These are phyloP conservation scores for Aptenodytes forsteri DNA, from an alignment of 2,113 vertebrate species.

Conservation along the genomic window DNA sequence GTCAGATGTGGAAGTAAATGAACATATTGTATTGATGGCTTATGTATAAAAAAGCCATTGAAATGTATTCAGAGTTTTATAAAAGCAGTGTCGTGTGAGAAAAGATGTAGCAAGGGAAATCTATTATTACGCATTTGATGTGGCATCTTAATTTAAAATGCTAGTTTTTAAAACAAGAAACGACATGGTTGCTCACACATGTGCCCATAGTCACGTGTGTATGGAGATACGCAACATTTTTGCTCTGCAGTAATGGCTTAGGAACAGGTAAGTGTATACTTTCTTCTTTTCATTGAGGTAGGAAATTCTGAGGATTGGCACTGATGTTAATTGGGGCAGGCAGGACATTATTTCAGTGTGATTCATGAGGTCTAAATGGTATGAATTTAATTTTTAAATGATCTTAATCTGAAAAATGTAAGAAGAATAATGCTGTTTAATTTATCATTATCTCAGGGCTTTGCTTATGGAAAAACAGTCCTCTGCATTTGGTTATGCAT, in stretches of 20 bases:
- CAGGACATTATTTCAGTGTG: not conserved
- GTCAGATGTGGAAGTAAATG: not conserved
- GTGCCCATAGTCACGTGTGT: not conserved
- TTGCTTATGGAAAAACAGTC: not conserved
- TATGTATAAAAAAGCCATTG: not conserved
- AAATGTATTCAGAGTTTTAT: not conserved
- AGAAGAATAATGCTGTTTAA: not conserved
- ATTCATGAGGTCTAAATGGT: not conserved
- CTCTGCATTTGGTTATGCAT: not conserved
- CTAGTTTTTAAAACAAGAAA: not conserved
- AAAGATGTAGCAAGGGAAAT: conserved; percentile 7
- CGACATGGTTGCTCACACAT: not conserved
- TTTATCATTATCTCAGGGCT: not conserved
- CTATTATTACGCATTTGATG: not conserved
- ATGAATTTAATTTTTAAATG: not conserved
- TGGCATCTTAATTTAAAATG: not conserved
- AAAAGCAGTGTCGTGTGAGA: not conserved
- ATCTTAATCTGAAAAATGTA: not conserved
- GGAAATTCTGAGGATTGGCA: not conserved
- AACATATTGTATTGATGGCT: conserved; percentile 2
- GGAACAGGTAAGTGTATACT: not conserved
- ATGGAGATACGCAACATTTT: fast-evolving
- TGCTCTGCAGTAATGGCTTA: not conserved
- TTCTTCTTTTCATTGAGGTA: not conserved
- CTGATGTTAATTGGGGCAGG: not conserved